Conservation (phyloP, 2,797 vertebrate genomes). For the Schizopygopsis malacanthus region DNA sequence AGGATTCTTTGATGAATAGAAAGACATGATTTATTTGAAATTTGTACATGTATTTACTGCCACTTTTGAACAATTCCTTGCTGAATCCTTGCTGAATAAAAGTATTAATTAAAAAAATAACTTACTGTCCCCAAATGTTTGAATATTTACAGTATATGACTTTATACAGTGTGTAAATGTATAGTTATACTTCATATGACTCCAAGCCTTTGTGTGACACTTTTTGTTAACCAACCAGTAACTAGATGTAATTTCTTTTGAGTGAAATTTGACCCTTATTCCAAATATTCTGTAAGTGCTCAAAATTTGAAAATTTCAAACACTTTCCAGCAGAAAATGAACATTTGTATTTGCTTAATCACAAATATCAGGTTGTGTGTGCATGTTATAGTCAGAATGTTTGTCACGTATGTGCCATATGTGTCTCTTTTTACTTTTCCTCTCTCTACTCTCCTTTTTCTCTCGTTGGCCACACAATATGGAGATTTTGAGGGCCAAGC, state of each 20-base stretch:
- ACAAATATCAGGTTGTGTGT: slow-evolving; percentile 12
- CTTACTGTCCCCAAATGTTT: no score
- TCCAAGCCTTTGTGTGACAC: neutral
- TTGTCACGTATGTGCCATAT: slow-evolving; percentile 62
- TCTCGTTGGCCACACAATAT: slow-evolving; percentile 76
- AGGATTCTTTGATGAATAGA: neutral
- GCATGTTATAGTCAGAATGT: slow-evolving; percentile 50
- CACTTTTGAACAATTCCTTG: neutral
- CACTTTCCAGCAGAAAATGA: neutral
- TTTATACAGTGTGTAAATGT: no score
- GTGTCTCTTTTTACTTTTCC: slow-evolving; percentile 73
- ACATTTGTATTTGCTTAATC: neutral
- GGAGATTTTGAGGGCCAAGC: slow-evolving; percentile 54
- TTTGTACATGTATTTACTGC: neutral
- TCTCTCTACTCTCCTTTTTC: slow-evolving; percentile 72
- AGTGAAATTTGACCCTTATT: neutral
- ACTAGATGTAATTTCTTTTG: neutral
- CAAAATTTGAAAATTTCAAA: neutral
- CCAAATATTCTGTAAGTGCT: neutral
- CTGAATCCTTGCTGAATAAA: neutral
- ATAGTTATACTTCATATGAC: neutral
- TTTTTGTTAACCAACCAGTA: neutral
- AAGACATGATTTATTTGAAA: neutral
- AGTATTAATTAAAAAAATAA: neutral
- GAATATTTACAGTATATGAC: no score